These are phyloP conservation scores for Drosophila anomelani DNA, from an alignment of 2,888 invertebrate genomes.

Conservation along the genomic window DNA sequence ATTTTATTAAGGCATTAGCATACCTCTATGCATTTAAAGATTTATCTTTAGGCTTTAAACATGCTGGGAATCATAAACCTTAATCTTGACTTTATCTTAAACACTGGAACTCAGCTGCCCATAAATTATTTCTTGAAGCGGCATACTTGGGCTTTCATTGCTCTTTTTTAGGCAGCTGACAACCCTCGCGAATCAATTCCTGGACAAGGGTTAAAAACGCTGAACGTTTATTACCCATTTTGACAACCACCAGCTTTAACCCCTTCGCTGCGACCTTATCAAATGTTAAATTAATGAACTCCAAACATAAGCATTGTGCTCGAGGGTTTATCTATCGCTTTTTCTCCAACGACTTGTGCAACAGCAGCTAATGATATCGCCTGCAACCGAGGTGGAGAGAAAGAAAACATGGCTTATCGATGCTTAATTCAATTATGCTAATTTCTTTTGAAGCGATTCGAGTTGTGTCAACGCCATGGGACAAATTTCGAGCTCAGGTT, in stretches of 20 bases:
- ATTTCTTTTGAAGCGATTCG: conserved; percentile 54
- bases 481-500: conserved; percentile 46
- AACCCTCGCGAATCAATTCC: conserved; percentile 64
- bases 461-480: conserved; percentile 55
- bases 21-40: neutral
- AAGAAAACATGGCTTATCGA: conserved; percentile 70
- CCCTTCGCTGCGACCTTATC: conserved; percentile 61
- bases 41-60: neutral
- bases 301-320: conserved; percentile 50
- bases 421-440: conserved; percentile 78
- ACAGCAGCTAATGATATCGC: conserved; percentile 63
- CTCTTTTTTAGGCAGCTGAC: conserved; percentile 38
- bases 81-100: neutral
- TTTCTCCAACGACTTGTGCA: conserved; percentile 26
- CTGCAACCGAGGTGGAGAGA: conserved; percentile 32
- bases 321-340: conserved; percentile 30
- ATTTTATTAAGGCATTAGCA: neutral
- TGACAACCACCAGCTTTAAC: conserved; percentile 49
- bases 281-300: conserved; percentile 77
- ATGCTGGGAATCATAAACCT: neutral
- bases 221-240: conserved; percentile 63
- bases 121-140: neutral
- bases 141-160: neutral
- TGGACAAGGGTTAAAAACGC: conserved; percentile 45
- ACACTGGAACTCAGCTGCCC: neutral